A percentile compares a stretch with the other conserved stretches of the same genome.
These are phyloP conservation scores for Drosophila arawakana DNA, from an alignment of 1,140 invertebrate species.

Conservation along the genomic window DNA sequence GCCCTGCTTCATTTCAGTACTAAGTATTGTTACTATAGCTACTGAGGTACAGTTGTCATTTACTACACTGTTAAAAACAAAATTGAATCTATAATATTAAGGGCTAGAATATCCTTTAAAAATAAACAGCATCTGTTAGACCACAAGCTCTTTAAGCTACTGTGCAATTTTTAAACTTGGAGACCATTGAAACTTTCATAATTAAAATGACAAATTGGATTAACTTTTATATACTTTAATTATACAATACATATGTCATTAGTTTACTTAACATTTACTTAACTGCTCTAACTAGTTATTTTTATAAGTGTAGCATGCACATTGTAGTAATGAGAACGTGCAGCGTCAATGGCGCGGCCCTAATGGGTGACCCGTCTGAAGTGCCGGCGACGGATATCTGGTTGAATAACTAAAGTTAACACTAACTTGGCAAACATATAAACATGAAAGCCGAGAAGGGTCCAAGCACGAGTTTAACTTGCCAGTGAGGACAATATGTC, in stretches of 20 bases:
- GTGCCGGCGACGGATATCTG: slow-evolving; percentile 77
- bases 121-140: no score
- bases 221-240: no score
- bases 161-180: no score
- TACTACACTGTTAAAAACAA: slow-evolving; percentile 3
- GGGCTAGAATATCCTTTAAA: no score
- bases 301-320: slow-evolving; percentile 47
- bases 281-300: no score
- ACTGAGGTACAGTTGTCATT: slow-evolving; percentile 72
- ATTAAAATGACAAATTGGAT: no score
- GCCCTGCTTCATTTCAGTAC: slow-evolving; percentile 10
- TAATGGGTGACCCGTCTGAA: slow-evolving; percentile 60
- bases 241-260: no score
- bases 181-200: no score
- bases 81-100: no score
- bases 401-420: slow-evolving; percentile 83
- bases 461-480: slow-evolving; percentile 25
- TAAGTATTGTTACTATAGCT: slow-evolving; percentile 62
- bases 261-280: no score
- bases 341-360: slow-evolving; percentile 31
- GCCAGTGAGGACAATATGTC: slow-evolving; percentile 66
- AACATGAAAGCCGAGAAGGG: slow-evolving; percentile 65
- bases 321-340: slow-evolving; percentile 79
- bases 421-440: slow-evolving; percentile 83
- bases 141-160: no score